A percentile compares a stretch with the other conserved stretches of the same genome.
phyloP scores from a whole-genome alignment of 92 coral and sea anemone species.

The Bergia sp. region DNA sequence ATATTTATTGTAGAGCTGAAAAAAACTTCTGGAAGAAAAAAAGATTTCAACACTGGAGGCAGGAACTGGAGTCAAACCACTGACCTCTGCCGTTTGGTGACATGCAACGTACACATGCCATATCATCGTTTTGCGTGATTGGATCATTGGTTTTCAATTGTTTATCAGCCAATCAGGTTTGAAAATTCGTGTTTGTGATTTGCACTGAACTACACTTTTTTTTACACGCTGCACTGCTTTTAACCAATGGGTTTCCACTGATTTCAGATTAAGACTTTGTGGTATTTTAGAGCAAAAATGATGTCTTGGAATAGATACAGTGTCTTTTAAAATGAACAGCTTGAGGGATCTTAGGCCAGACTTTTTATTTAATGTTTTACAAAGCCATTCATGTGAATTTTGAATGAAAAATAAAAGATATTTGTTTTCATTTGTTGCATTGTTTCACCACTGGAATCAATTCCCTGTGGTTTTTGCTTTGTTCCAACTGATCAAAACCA shows the following conservation, averaged over 20 bases:
- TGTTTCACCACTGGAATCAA: too few species aligned
- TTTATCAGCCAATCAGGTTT: conserved; percentile 7
- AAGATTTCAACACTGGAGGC: conserved; percentile 1
- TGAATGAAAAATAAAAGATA: background rate
- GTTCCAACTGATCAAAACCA: too few species aligned
- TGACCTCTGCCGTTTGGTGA: background rate
- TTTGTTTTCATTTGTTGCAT: too few species aligned
- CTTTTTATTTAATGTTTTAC: background rate
- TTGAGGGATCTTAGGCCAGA: background rate
- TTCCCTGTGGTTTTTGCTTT: too few species aligned
- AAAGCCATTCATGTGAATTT: too few species aligned
- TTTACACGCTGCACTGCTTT: background rate
- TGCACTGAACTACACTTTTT: background rate
- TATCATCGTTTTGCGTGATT: conserved; percentile 4
- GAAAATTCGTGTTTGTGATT: background rate
- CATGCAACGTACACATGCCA: background rate
- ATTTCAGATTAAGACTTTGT: background rate
- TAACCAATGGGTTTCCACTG: background rate
- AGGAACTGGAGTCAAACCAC: background rate
- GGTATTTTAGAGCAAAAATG: background rate
- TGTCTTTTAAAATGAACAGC: background rate
- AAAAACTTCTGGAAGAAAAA: background rate
- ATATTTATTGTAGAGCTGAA: background rate
- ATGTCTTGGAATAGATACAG: too few species aligned
- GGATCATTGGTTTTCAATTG: conserved; percentile 11